Conservation (phyloP, 2,113 vertebrate species). For the Globicephala melas region DNA sequence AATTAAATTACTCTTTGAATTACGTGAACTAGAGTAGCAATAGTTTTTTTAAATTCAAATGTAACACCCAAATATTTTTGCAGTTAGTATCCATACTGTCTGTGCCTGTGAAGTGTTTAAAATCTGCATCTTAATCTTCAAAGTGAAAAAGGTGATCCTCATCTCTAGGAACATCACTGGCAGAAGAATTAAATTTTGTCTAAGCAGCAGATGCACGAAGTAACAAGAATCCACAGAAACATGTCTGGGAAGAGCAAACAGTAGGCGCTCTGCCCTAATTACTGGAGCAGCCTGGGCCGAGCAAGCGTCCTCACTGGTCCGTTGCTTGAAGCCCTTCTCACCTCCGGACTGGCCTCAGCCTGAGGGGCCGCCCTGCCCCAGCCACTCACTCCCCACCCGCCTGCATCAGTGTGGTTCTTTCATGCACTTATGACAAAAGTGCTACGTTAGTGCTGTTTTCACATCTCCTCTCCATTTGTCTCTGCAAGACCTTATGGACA, state of each 20-base stretch:
- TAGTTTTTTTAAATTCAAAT: neutral
- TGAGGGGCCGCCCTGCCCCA: accelerated
- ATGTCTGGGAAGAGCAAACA: neutral
- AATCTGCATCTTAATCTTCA: neutral
- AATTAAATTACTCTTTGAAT: neutral
- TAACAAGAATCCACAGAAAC: neutral
- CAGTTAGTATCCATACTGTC: neutral
- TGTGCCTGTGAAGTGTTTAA: neutral
- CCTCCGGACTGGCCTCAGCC: accelerated
- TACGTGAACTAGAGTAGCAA: no score
- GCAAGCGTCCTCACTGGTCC: accelerated
- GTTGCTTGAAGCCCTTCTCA: accelerated
- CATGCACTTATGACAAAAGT: neutral
- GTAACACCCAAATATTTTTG: neutral
- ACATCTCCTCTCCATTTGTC: neutral
- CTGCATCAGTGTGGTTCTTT: accelerated
- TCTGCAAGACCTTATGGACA: no score
- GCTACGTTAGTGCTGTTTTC: neutral
- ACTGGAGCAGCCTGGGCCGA: accelerated
- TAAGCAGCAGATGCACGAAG: neutral
- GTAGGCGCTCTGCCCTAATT: accelerated
- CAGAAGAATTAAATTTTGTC: neutral
- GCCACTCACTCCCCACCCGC: accelerated
- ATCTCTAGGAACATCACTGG: neutral
- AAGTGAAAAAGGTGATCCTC: neutral